Conservation (phyloP, 2,113 vertebrate genomes). For the Nesogale talazaci region DNA sequence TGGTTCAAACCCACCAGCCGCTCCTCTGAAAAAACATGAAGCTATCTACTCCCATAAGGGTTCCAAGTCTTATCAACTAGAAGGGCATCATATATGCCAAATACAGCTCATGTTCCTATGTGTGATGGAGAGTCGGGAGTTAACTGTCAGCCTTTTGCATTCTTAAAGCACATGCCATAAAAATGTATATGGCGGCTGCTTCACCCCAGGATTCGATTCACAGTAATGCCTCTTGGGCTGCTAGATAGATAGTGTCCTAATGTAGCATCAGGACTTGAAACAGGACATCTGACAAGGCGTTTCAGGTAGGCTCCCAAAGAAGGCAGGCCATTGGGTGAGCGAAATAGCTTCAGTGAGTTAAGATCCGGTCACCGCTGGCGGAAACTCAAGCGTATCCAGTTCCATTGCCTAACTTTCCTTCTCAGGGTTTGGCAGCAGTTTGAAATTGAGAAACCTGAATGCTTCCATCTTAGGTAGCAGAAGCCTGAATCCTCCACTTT, state of each 20-base stretch:
- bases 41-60: too few species aligned
- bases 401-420: constrained; percentile 39
- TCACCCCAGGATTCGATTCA: constrained; percentile 15
- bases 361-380: neutral
- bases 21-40: too few species aligned
- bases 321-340: neutral
- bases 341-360: neutral
- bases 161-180: neutral
- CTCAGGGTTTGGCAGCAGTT: constrained; percentile 49
- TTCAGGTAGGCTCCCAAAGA: neutral
- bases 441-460: constrained; percentile 41
- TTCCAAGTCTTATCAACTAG: too few species aligned
- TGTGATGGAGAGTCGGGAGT: neutral
- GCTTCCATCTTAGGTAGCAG: constrained; percentile 30
- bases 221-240: neutral
- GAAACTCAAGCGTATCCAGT: constrained; percentile 14
- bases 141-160: constrained; percentile 16
- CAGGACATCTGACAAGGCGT: constrained; percentile 10
- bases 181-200: neutral
- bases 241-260: neutral
- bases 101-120: neutral
- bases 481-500: constrained; percentile 44
- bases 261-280: neutral
- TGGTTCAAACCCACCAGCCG: too few species aligned
- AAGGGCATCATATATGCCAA: neutral